These are phyloP conservation scores for Remorina albescens DNA, from an alignment of 2,797 vertebrate species.

Conservation along the genomic window DNA sequence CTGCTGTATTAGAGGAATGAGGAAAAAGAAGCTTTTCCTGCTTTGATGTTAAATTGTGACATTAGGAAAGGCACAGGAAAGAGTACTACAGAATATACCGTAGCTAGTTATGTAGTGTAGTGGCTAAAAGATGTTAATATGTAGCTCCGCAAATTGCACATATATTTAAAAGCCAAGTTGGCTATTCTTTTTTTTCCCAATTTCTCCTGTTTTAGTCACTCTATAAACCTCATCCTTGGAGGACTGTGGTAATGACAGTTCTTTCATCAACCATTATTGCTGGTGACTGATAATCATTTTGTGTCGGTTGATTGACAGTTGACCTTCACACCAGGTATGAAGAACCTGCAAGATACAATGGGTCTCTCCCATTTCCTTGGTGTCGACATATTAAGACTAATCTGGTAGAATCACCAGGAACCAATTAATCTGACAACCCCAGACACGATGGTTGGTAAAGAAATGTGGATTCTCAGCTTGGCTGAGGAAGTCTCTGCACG, in stretches of 20 bases:
- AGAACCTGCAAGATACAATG: conserved; percentile 64
- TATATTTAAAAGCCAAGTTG: conserved; percentile 19
- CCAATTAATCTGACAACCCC: conserved; percentile 78
- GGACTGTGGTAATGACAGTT: conserved; percentile 65
- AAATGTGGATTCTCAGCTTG: conserved; percentile 57
- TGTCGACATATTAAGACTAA: conserved; percentile 83
- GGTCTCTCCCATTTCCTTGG: conserved; percentile 72
- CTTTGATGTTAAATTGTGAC: conserved; percentile 12
- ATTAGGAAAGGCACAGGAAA: conserved; percentile 14
- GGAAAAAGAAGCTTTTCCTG: conserved; percentile 8
- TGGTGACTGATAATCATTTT: conserved; percentile 81
- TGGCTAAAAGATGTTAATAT: conserved; percentile 15
- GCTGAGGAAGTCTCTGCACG: conserved; percentile 1
- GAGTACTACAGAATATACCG: background rate
- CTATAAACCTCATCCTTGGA: conserved; percentile 58
- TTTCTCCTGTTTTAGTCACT: conserved; percentile 31
- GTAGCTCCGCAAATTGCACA: conserved; percentile 29
- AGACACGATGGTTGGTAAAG: conserved; percentile 69
- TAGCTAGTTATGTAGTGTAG: conserved; percentile 9
- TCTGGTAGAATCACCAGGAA: conserved; percentile 83
- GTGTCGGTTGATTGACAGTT: conserved; percentile 83
- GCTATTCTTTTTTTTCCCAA: conserved; percentile 27
- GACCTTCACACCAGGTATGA: conserved; percentile 84
- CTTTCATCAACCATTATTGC: conserved; percentile 75
- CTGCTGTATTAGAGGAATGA: too few species aligned